Evolutionary conservation across 1,140 invertebrate species (phyloP).

Genomic region (Drosophila saltans): DNA sequence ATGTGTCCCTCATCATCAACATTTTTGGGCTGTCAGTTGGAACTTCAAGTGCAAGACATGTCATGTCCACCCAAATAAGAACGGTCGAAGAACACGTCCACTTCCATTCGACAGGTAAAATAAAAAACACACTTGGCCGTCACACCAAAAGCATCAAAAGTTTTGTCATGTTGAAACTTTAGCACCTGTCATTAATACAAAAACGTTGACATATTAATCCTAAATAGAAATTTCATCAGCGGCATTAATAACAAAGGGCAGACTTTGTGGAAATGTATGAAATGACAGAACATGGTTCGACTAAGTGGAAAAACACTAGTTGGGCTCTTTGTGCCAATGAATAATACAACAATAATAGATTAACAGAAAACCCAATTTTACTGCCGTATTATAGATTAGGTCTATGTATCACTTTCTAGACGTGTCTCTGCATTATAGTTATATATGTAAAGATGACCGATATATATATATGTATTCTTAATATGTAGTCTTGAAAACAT

Average conservation of each 20-base stretch:
- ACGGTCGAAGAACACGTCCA: slow-evolving; percentile 7
- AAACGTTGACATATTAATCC: slow-evolving; percentile 78
- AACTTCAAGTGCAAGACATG: slow-evolving; percentile 73
- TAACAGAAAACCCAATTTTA: no score
- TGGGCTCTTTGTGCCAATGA: no score
- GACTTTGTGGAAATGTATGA: neutral
- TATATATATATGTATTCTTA: no score
- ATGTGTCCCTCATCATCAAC: slow-evolving; percentile 68
- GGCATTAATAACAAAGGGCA: slow-evolving; percentile 21
- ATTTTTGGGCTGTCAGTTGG: slow-evolving; percentile 62
- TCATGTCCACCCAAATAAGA: slow-evolving; percentile 65
- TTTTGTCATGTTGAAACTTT: slow-evolving; percentile 73
- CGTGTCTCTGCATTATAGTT: no score
- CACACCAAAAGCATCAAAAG: slow-evolving; percentile 76
- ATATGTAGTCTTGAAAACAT: no score
- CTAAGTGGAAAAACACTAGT: no score
- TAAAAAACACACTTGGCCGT: slow-evolving; percentile 56
- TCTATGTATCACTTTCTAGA: no score
- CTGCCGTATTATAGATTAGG: no score
- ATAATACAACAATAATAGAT: no score
- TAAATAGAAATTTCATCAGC: slow-evolving; percentile 75
- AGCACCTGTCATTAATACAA: slow-evolving; percentile 58
- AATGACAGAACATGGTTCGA: no score
- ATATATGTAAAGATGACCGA: no score
- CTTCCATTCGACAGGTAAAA: slow-evolving; percentile 3